phyloP scores from a whole-genome alignment of 2,888 invertebrate species.

The Trachelus troglodyta region DNA sequence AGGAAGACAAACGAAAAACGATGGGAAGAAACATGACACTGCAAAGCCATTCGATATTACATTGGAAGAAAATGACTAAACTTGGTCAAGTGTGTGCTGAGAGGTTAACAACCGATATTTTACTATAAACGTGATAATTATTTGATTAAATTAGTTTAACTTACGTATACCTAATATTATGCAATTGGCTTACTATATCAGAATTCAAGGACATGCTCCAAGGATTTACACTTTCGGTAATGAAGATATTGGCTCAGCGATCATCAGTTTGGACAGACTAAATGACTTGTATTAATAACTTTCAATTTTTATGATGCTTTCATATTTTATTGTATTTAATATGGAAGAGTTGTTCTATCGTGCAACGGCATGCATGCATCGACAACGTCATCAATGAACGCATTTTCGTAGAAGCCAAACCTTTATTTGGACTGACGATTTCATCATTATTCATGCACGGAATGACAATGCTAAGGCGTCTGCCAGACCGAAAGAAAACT shows the following conservation, averaged over 20 bases:
- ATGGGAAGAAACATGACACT: not conserved
- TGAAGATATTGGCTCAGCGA: not conserved
- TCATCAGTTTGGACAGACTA: not conserved
- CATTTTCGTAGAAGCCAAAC: not conserved
- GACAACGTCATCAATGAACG: not conserved
- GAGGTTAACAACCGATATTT: not conserved
- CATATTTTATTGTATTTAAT: not conserved
- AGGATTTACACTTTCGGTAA: not conserved
- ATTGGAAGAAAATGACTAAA: not conserved
- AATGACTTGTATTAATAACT: not conserved
- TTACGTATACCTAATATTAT: not conserved
- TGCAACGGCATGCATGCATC: not conserved
- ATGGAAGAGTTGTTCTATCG: not conserved
- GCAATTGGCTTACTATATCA: not conserved
- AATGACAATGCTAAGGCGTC: conserved; percentile 1
- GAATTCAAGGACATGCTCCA: not conserved
- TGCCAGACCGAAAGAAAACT: not conserved
- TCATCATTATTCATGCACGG: not conserved
- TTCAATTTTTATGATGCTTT: not conserved
- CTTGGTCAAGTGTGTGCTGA: not conserved
- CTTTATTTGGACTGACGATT: not conserved
- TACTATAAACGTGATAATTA: not conserved
- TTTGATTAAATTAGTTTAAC: not conserved
- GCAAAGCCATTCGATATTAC: not conserved
- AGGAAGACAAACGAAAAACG: not conserved